Percentiles rank a stretch among this genome's conserved stretches.
Evolutionary conservation across 2,113 vertebrate genomes (phyloP).

Genomic region (Bos javanicus): DNA sequence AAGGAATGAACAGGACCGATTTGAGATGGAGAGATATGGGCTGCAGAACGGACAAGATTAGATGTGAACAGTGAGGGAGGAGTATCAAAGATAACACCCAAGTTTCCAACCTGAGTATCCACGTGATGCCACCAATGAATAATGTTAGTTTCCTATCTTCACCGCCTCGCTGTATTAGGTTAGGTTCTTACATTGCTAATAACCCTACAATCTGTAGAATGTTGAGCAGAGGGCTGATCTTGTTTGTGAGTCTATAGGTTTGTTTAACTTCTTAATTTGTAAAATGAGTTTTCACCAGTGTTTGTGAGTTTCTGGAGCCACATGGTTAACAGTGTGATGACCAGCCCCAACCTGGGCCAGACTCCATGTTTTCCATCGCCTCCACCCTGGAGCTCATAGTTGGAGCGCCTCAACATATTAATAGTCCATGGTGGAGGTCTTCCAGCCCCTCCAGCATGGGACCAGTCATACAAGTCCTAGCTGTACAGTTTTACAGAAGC

Average conservation of each 20-base stretch:
- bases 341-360: not conserved
- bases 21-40: not conserved
- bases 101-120: not conserved
- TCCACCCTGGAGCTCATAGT: not conserved
- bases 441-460: no score
- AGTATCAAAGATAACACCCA: not conserved
- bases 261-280: not conserved
- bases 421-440: not conserved
- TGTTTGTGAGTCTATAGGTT: not conserved
- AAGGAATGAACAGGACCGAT: not conserved
- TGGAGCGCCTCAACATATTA: not conserved
- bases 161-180: not conserved
- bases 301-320: not conserved
- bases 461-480: not conserved
- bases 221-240: not conserved
- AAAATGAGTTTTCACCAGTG: not conserved
- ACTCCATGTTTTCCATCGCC: no score
- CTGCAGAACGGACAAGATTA: not conserved
- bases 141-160: not conserved
- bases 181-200: not conserved
- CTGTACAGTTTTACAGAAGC: not conserved
- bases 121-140: not conserved
- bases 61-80: not conserved
- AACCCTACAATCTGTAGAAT: not conserved
- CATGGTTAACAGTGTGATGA: not conserved